A percentile compares a stretch with the other conserved stretches of the same genome.
phyloP scores from a whole-genome alignment of 2,888 invertebrate genomes.

The Heliconius sara region DNA sequence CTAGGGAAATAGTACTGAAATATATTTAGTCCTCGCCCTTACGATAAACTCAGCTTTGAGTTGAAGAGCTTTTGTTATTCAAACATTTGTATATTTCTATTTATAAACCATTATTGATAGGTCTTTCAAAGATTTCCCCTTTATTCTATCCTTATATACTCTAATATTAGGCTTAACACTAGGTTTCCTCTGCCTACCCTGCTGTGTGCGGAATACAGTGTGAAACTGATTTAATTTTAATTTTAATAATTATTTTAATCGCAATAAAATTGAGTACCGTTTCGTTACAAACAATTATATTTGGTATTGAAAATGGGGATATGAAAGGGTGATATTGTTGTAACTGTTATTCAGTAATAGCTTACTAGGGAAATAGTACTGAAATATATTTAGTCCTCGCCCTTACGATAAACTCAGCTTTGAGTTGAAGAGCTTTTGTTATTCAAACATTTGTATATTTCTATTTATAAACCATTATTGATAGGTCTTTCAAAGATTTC shows the following conservation, averaged over 20 bases:
- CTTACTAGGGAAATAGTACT: neutral
- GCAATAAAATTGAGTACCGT: too few species aligned
- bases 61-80: neutral
- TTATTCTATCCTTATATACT: too few species aligned
- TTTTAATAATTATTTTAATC: too few species aligned
- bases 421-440: neutral
- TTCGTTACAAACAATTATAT: neutral
- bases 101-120: neutral
- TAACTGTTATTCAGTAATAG: neutral
- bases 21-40: neutral
- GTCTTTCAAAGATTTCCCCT: too few species aligned
- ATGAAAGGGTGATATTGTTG: slow-evolving; percentile 1
- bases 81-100: neutral
- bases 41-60: neutral
- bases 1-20: neutral
- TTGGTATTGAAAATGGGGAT: neutral
- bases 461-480: neutral
- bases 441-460: slow-evolving; percentile 2
- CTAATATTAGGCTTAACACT: too few species aligned
- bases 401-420: neutral
- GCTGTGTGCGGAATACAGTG: too few species aligned
- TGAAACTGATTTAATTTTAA: too few species aligned
- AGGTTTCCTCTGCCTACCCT: too few species aligned
- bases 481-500: too few species aligned
- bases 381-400: neutral